These are phyloP conservation scores for Pardalotus punctatus DNA, from an alignment of 2,113 vertebrate species.

Conservation along the genomic window DNA sequence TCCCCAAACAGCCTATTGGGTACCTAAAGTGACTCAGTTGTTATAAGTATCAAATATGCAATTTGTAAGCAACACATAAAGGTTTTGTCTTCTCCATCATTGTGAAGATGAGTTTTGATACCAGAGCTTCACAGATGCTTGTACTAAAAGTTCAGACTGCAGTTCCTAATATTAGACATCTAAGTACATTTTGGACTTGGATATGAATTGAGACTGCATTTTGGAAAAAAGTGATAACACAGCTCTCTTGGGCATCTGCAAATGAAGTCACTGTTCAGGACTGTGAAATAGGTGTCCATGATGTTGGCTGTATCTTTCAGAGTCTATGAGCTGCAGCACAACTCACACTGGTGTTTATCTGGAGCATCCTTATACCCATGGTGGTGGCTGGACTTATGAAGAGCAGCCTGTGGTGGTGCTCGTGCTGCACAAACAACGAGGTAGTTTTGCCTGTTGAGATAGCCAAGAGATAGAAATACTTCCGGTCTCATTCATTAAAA, in stretches of 20 bases:
- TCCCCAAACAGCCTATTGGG: background rate
- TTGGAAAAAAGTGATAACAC: background rate
- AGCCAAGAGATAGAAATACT: background rate
- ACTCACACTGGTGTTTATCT: background rate
- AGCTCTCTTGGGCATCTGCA: background rate
- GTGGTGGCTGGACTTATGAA: background rate
- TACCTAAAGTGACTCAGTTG: background rate
- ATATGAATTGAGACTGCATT: background rate
- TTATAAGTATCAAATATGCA: background rate
- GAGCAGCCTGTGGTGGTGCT: background rate
- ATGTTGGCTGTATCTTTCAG: background rate
- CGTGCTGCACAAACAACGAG: background rate
- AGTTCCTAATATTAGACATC: background rate
- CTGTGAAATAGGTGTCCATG: background rate
- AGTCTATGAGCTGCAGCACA: background rate
- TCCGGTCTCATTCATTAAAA: slow-evolving; percentile 16
- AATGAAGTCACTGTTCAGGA: background rate
- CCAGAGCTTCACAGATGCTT: background rate
- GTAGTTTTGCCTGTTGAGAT: background rate
- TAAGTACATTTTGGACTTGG: background rate
- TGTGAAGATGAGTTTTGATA: background rate
- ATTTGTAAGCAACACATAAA: background rate
- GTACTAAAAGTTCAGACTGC: background rate
- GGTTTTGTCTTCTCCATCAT: background rate
- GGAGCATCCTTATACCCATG: background rate